phyloP scores from a whole-genome alignment of 2,888 invertebrate genomes.

The Lasioglossum vierecki region DNA sequence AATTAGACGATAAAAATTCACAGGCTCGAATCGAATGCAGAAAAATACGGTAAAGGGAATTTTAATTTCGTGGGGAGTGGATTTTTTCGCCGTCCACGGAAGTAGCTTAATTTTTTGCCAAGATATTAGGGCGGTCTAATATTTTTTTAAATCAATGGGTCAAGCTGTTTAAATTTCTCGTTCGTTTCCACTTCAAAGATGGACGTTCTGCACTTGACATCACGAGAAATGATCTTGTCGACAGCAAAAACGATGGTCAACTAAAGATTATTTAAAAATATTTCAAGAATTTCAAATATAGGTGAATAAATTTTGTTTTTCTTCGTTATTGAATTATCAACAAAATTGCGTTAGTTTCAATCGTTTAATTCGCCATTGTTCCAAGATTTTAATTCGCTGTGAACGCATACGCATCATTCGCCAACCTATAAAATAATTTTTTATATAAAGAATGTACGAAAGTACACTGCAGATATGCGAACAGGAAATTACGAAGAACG shows the following conservation, averaged over 20 bases:
- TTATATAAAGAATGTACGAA: background rate
- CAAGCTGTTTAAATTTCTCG: background rate
- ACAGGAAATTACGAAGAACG: background rate
- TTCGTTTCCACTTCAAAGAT: background rate
- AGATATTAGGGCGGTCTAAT: background rate
- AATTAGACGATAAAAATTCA: slow-evolving; percentile 24
- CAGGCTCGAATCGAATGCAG: background rate
- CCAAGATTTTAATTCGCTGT: background rate
- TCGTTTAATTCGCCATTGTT: too few relatives aligned
- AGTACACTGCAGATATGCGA: background rate
- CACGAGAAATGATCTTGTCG: too few relatives aligned
- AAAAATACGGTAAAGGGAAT: background rate
- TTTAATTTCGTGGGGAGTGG: background rate
- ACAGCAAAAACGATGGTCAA: background rate
- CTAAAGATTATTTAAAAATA: background rate
- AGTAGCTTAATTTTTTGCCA: background rate
- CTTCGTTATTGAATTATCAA: too few relatives aligned
- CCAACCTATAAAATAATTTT: background rate
- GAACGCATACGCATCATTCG: too few relatives aligned
- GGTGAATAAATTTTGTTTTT: too few relatives aligned
- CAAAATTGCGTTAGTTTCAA: too few relatives aligned
- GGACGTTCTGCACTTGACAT: too few relatives aligned
- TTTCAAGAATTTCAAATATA: background rate
- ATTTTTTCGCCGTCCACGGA: background rate
- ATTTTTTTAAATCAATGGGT: background rate